Percentiles rank a stretch among this genome's conserved stretches.
Conservation (phyloP, 2,797 vertebrate species). For the Amniataba percoides region DNA sequence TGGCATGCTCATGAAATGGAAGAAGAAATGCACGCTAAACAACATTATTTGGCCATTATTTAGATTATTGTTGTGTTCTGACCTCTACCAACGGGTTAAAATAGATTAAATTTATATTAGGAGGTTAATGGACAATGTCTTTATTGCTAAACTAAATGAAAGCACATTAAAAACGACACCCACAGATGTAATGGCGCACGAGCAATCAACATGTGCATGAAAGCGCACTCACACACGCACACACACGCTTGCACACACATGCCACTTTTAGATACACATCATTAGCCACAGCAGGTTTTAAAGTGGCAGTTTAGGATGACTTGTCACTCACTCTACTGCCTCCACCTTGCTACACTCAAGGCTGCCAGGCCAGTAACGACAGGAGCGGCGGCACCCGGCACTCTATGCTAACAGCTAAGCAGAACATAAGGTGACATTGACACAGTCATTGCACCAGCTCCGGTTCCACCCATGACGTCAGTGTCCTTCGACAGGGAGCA, state of each 20-base stretch:
- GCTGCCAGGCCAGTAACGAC: conserved; percentile 69
- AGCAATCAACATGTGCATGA: conserved; percentile 45
- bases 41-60: conserved; percentile 81
- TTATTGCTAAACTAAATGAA: conserved; percentile 81
- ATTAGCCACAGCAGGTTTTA: conserved; percentile 79
- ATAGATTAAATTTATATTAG: conserved; percentile 85
- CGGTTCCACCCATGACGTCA: conserved; percentile 73
- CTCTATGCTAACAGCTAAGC: conserved; percentile 79
- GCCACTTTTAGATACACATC: conserved; percentile 70
- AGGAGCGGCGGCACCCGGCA: conserved; percentile 47
- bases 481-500: conserved; percentile 70
- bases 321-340: conserved; percentile 76
- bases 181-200: conserved; percentile 71
- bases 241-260: conserved; percentile 11
- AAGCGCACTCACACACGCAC: conserved; percentile 28
- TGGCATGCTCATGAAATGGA: conserved; percentile 50
- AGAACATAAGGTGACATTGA: conserved; percentile 84
- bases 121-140: conserved; percentile 84
- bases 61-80: conserved; percentile 77
- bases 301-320: conserved; percentile 78
- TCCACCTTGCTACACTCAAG: conserved; percentile 70
- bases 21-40: conserved; percentile 57
- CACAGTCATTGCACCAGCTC: conserved; percentile 73
- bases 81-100: conserved; percentile 79
- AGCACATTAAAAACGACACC: conserved; percentile 82